Conservation (phyloP, 92 coral and sea anemone genomes). For the Actinernus sp. region DNA sequence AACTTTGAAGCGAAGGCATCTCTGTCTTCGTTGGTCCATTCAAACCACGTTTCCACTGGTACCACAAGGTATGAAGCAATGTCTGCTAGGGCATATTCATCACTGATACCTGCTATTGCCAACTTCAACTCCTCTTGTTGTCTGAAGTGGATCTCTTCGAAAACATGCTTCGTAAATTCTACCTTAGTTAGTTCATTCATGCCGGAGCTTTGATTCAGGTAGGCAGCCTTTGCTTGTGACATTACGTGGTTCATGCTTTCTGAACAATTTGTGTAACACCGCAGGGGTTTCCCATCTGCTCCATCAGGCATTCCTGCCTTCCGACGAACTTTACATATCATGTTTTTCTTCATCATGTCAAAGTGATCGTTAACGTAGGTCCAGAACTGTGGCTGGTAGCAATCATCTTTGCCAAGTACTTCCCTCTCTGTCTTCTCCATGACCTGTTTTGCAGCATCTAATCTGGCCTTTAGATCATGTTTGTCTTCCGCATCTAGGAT, state of each 20-base stretch:
- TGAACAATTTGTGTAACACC: slow-evolving; percentile 32
- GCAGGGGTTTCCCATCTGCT: slow-evolving; percentile 5
- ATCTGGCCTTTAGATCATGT: slow-evolving; percentile 11
- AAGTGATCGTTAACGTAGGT: slow-evolving; percentile 8
- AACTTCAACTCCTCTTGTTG: slow-evolving; percentile 53
- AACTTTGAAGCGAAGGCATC: slow-evolving; percentile 22
- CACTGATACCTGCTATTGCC: slow-evolving; percentile 60
- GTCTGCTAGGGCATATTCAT: slow-evolving; percentile 57
- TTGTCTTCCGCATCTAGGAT: slow-evolving; percentile 33
- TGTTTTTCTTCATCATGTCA: slow-evolving; percentile 27
- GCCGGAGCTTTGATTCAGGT: slow-evolving; percentile 1
- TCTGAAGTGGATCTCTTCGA: slow-evolving; percentile 50
- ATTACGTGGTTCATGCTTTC: slow-evolving; percentile 40
- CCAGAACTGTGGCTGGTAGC: slow-evolving; percentile 22
- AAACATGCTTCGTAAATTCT: slow-evolving; percentile 54
- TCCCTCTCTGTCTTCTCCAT: slow-evolving; percentile 10
- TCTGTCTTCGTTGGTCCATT: slow-evolving; percentile 35
- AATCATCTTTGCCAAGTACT: slow-evolving; percentile 8
- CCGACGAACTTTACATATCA: slow-evolving; percentile 35
- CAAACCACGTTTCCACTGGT: slow-evolving; percentile 55
- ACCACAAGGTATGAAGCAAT: slow-evolving; percentile 23
- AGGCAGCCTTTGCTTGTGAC: slow-evolving; percentile 22
- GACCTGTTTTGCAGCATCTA: slow-evolving; percentile 10
- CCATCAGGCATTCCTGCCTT: slow-evolving; percentile 24
- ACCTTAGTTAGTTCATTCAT: not conserved